Conservation (phyloP, 2,113 vertebrate genomes). For the Rhea americana region DNA sequence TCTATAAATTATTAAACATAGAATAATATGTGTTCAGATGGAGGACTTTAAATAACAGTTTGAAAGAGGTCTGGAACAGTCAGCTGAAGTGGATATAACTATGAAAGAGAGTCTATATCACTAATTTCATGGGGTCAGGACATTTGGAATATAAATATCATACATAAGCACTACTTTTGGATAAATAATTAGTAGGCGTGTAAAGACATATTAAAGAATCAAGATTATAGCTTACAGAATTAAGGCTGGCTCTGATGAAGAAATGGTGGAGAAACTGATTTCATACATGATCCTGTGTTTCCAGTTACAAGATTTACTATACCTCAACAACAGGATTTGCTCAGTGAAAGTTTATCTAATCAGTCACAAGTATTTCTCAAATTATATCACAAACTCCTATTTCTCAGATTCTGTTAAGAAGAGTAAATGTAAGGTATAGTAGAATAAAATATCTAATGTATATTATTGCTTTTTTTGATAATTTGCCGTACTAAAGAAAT, state of each 20-base stretch:
- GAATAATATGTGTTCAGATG: not conserved
- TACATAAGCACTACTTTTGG: not conserved
- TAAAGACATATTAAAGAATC: not conserved
- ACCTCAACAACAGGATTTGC: not conserved
- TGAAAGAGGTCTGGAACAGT: not conserved
- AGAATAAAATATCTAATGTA: not conserved
- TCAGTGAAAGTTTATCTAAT: not conserved
- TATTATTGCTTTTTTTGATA: not conserved
- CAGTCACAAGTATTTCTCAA: not conserved
- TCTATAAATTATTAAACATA: not conserved
- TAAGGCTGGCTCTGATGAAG: not conserved
- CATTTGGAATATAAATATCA: not conserved
- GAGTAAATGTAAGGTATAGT: not conserved
- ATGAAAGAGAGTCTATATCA: not conserved
- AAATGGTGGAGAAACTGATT: not conserved
- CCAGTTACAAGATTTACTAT: not conserved
- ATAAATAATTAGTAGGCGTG: not conserved
- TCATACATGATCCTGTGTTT: not conserved
- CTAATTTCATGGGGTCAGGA: not conserved
- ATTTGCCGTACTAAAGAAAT: not conserved
- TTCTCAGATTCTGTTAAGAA: not conserved
- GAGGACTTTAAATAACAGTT: constrained; percentile 9
- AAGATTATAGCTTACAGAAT: not conserved
- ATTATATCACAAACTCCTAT: not conserved
- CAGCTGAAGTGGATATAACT: not conserved